Evolutionary conservation across 2,888 invertebrate species (phyloP).

Genomic region (Pristionchus maxplancki): DNA sequence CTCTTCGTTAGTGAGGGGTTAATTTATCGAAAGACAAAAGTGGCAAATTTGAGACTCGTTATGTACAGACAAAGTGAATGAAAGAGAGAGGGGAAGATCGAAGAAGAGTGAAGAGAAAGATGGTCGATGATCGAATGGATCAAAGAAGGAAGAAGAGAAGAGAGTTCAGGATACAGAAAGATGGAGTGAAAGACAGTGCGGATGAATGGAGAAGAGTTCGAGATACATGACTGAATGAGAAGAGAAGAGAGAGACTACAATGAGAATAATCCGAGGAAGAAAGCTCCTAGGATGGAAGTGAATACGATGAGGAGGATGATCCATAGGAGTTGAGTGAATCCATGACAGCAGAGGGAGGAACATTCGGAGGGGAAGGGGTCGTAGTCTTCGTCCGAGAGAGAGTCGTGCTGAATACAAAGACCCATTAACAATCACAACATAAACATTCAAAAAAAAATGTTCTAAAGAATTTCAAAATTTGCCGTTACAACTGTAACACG

Average conservation of each 20-base stretch:
- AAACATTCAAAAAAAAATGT: no score
- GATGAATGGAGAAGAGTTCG: not conserved
- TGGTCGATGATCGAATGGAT: not conserved
- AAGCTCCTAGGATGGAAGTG: not conserved
- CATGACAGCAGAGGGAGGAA: conserved; percentile 33
- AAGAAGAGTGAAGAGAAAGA: not conserved
- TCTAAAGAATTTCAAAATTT: no score
- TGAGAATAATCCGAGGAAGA: conserved; percentile 21
- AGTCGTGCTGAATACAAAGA: not conserved
- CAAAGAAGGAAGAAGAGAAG: not conserved
- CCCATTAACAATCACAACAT: not conserved
- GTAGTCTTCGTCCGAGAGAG: conserved; percentile 19
- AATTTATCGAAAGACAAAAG: not conserved
- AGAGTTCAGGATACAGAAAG: not conserved
- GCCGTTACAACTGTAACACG: no score
- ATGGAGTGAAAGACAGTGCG: not conserved
- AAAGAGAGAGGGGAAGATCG: not conserved
- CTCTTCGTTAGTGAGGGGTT: not conserved
- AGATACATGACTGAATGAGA: not conserved
- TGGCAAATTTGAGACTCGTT: conserved; percentile 27
- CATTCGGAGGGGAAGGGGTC: conserved; percentile 36
- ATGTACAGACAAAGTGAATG: conserved; percentile 21
- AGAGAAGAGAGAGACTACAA: conserved; percentile 10
- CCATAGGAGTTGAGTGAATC: conserved; percentile 34
- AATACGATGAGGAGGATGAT: conserved; percentile 1